Percentiles rank a stretch among this genome's conserved stretches.
Conservation (phyloP, 1,140 invertebrate genomes). For the Planococcus citri region DNA sequence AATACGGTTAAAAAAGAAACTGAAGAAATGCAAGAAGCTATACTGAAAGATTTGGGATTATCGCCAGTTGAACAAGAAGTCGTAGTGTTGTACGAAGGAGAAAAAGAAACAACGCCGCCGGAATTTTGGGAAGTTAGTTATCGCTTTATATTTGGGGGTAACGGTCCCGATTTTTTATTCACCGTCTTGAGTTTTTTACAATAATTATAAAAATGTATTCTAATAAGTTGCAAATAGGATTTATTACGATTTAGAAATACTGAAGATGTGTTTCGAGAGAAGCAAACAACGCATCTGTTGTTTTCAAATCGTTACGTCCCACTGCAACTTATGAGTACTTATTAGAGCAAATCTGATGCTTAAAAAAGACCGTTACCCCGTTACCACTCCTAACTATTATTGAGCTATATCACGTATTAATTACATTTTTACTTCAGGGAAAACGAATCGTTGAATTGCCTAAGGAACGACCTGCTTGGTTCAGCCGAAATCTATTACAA, state of each 20-base stretch:
- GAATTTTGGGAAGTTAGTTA: conserved; percentile 35
- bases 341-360: too few species aligned
- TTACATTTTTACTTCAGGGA: conserved; percentile 33
- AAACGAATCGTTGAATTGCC: conserved; percentile 60
- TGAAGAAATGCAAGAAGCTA: conserved; percentile 56
- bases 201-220: not conserved
- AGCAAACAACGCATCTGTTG: too few species aligned
- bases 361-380: too few species aligned
- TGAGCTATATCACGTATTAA: conserved; percentile 33
- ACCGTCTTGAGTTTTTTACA: not conserved
- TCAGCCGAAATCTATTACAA: conserved; percentile 65
- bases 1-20: conserved; percentile 66
- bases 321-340: too few species aligned
- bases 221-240: not conserved
- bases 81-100: conserved; percentile 67
- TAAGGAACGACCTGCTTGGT: conserved; percentile 62
- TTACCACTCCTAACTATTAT: too few species aligned
- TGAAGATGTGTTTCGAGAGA: too few species aligned
- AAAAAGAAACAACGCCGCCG: conserved; percentile 40
- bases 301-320: too few species aligned
- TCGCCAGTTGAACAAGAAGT: conserved; percentile 69
- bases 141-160: conserved; percentile 12
- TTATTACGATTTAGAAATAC: too few species aligned
- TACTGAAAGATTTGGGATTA: conserved; percentile 51
- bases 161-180: not conserved